Conservation (phyloP, 1,140 invertebrate genomes). For the Plectrocnemia conspersa region DNA sequence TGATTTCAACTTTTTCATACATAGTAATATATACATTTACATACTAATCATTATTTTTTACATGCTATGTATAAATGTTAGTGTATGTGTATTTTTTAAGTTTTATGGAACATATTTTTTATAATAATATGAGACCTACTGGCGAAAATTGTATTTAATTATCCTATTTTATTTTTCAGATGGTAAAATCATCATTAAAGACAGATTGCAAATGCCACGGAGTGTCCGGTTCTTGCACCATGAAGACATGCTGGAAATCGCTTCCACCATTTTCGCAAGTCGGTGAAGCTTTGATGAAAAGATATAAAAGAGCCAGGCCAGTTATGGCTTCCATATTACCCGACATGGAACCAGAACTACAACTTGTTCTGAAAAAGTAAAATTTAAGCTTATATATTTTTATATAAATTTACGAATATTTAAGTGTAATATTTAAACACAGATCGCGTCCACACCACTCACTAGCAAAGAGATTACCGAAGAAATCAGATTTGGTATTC, state of each 20-base stretch:
- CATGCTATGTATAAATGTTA: too few relatives aligned
- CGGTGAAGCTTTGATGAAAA: conserved; percentile 75
- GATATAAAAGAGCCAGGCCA: conserved; percentile 75
- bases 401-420: not conserved
- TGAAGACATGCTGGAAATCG: conserved; percentile 92
- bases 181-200: conserved; percentile 74
- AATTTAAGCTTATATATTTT: not conserved
- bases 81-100: too few relatives aligned
- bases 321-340: conserved; percentile 53
- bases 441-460: conserved; percentile 37
- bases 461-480: conserved; percentile 51
- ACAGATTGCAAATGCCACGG: conserved; percentile 95
- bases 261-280: conserved; percentile 80
- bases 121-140: too few relatives aligned
- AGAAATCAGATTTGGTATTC: conserved; percentile 81
- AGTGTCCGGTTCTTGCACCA: conserved; percentile 89
- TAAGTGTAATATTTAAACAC: not conserved
- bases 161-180: conserved; percentile 54
- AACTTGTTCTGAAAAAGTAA: conserved; percentile 52
- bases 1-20: too few relatives aligned
- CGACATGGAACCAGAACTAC: conserved; percentile 45
- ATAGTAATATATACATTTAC: too few relatives aligned
- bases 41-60: too few relatives aligned
- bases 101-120: too few relatives aligned
- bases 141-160: too few relatives aligned